Evolutionary conservation across 2,888 invertebrate genomes (phyloP).

Genomic region (Epirrita christyi): DNA sequence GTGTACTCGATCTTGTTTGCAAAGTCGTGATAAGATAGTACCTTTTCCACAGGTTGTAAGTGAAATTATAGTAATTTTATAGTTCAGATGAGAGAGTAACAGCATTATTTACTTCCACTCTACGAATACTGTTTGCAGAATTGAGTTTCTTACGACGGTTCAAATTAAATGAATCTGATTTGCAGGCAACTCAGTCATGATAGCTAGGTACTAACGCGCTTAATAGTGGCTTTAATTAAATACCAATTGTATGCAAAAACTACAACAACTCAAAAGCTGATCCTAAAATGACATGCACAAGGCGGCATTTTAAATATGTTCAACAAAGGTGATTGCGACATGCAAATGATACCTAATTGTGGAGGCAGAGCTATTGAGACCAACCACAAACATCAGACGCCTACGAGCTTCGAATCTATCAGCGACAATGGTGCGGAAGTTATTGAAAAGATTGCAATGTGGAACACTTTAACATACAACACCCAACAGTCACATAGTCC

Average conservation of each 20-base stretch:
- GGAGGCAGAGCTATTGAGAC: not conserved
- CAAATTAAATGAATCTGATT: no score
- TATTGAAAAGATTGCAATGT: no score
- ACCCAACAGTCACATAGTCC: no score
- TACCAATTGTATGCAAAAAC: constrained; percentile 17
- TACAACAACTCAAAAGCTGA: constrained; percentile 7
- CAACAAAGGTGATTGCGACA: constrained; percentile 2
- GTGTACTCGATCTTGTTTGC: constrained; percentile 20
- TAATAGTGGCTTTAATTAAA: not conserved
- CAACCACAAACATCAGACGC: constrained; percentile 8
- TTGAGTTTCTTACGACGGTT: not conserved
- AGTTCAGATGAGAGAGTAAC: not conserved
- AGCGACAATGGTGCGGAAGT: constrained; percentile 16
- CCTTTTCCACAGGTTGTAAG: not conserved
- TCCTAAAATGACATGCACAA: constrained; percentile 13
- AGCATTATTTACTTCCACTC: not conserved
- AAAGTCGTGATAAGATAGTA: constrained; percentile 2
- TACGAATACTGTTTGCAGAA: not conserved
- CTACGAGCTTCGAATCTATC: constrained; percentile 6
- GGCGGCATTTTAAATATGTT: constrained; percentile 3
- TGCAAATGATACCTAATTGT: constrained; percentile 16
- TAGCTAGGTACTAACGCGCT: not conserved
- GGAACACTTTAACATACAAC: no score
- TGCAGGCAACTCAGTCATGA: not conserved
- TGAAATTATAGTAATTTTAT: not conserved